Conservation (phyloP, 1,140 invertebrate species). For the Drosophila kohkoa region DNA sequence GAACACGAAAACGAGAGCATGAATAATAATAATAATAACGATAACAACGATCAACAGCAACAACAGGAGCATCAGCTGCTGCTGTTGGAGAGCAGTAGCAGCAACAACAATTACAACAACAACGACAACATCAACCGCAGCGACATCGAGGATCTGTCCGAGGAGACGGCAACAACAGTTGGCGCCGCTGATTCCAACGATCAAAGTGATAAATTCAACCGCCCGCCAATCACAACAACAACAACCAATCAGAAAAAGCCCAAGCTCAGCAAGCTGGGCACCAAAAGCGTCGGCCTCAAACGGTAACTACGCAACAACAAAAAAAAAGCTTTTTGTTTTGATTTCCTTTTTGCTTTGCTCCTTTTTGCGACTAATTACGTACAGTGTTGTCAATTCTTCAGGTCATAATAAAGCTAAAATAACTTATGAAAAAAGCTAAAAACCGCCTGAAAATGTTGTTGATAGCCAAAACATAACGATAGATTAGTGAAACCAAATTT, state of each 20-base stretch:
- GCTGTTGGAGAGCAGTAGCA: constrained; percentile 34
- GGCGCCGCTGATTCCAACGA: constrained; percentile 66
- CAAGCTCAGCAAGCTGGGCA: constrained; percentile 74
- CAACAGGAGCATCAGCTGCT: too few species aligned
- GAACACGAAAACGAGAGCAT: constrained; percentile 26
- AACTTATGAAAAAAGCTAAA: too few species aligned
- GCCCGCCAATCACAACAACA: constrained; percentile 43
- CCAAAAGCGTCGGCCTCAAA: constrained; percentile 76
- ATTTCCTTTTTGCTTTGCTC: background rate
- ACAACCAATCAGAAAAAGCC: constrained; percentile 65
- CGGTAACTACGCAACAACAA: constrained; percentile 43
- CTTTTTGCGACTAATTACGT: background rate
- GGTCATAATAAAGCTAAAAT: too few species aligned
- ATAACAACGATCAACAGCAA: constrained; percentile 45
- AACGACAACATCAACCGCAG: constrained; percentile 54
- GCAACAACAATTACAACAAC: constrained; percentile 33
- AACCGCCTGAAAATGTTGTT: too few species aligned
- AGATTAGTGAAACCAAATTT: too few species aligned
- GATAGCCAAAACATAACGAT: too few species aligned
- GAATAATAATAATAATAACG: constrained; percentile 53
- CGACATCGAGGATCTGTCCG: constrained; percentile 48
- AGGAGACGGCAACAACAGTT: constrained; percentile 46
- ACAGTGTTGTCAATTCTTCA: too few species aligned
- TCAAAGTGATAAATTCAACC: constrained; percentile 74
- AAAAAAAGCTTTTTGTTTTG: background rate